Evolutionary conservation across 1,140 invertebrate species (phyloP), one percentile per base, ranked within the genome.

Genomic region (Diplogasteroides magnus): DNA sequence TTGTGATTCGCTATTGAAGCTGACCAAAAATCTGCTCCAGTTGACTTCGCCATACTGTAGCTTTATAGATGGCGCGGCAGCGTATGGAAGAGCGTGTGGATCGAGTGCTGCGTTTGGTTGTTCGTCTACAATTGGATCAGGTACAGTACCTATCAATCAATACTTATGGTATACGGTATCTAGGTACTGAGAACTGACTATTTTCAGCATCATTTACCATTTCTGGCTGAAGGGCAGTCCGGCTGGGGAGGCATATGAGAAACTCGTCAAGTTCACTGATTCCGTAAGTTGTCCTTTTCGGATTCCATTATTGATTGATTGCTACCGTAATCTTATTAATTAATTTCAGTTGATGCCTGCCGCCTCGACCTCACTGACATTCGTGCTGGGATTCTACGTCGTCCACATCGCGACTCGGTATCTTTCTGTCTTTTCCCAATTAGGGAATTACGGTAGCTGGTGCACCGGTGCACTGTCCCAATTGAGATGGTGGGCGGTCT

Each of bases 51-150:
- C n/a, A n/a, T n/a, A n/a, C n/a, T n/a, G n/a, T n/a, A n/a, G n/a
- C n/a, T n/a, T n/a, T n/a, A n/a, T 19, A 61, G 68, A 14, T 75
- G 74, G 74, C 61, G 64, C 15, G 74, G 72, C 23, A 67, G 62
- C 32, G 72, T 75, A 15, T 75, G 73, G 73, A 75, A 75, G 58
- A 26, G 26, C 19, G 58, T 75, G 28, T 56, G 55, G 29, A 32
- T 31, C n/a, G 70, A 75, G 60, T 60, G 74, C 2, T 27, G 68
- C 28, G 68, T 31, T 25, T 72, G 55, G 32, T 65, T 72, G 3
- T n/a, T 14, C 37, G n/a, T 69, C 67, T 72, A 72, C 67, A 11
- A 31, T 59, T 15, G 29, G 27, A 64, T 72, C 25, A n/a, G 28
- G 65, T 69, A 3, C n/a, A n/a, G n/a, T n/a, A n/a, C n/a, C n/a